Evolutionary conservation across 2,888 invertebrate genomes (phyloP).

Genomic region (Toxonevra muliebris): DNA sequence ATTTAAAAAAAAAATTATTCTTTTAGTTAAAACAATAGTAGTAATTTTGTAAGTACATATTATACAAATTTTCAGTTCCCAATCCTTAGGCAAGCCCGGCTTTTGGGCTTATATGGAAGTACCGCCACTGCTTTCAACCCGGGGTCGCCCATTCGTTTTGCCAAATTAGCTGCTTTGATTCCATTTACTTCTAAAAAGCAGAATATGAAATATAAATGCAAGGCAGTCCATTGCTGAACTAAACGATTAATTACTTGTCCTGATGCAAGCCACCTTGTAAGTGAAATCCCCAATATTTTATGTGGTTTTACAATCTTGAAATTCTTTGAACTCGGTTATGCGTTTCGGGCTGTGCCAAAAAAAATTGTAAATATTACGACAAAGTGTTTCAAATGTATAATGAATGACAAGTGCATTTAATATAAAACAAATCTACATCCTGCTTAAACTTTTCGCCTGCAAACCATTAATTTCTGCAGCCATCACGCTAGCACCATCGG

Average conservation of each 20-base stretch:
- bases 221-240: constrained; percentile 34
- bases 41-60: too few relatives aligned
- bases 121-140: too few relatives aligned
- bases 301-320: constrained; percentile 26
- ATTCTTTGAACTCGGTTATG: neutral
- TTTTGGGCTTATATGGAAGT: too few relatives aligned
- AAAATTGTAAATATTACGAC: neutral
- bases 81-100: too few relatives aligned
- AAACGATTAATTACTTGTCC: constrained; percentile 35
- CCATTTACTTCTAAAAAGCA: constrained; percentile 31
- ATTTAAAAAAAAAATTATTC: too few relatives aligned
- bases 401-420: neutral
- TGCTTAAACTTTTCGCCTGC: neutral
- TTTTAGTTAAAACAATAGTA: too few relatives aligned
- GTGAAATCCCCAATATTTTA: constrained; percentile 34
- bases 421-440: too few relatives aligned
- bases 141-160: constrained; percentile 26
- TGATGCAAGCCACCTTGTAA: constrained; percentile 35
- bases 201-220: constrained; percentile 33
- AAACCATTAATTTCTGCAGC: neutral
- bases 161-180: constrained; percentile 23
- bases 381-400: neutral
- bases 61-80: too few relatives aligned
- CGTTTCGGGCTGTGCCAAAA: neutral
- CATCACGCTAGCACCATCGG: neutral